Base-by-base conservation (phyloP, 2,797 vertebrate species). In the Tadarida brasiliensis region DNA sequence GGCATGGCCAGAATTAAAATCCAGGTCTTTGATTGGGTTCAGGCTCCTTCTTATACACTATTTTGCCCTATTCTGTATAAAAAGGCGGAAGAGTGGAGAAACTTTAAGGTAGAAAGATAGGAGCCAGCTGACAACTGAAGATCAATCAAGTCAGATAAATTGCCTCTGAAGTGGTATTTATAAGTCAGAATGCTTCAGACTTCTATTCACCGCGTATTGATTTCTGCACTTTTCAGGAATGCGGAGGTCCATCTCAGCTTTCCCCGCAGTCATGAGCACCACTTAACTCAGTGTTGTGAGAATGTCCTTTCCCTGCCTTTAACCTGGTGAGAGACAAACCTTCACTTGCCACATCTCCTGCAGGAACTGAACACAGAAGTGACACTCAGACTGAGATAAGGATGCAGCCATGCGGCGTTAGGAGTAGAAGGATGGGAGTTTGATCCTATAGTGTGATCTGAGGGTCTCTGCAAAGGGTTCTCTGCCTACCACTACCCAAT, bases 181-280 rank as follows among this genome's bases (percentile, higher is more conserved):
- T 87, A 93, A 61, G 47, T 89, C 91, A 92, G 88, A 68, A 74
- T 74, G 59, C 65, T 92, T 95, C 10, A 91, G 78, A 76, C 74
- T 88, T 82, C 65, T 77, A 22, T 57, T 92, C 49, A 84, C 49
- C 2, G 20, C 33, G 22, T 94, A 92, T 91, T 87, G 96, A 94
- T 94, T 86, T 94, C 54, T 86, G 51, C 11, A 83, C 86, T 94
- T 94, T 96, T 90, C 65, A 87, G 92, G 88, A 94, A 90, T 33
- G 30, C 54, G 59, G 67, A 65, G 24, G 78, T 51, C 54, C 51
- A 7, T n/a, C 70, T 73, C 44, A 26, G 30, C 90, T 92, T 77
- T 90, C 81, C 71, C 81, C 11, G 35, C 33, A 74, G 33, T 83
- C 2, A 0, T 49, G 63, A 76, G 19, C 9, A 63, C 14, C 35